Base-by-base conservation (phyloP, 2,888 invertebrate genomes). In the Sylvicola cinctus region DNA sequence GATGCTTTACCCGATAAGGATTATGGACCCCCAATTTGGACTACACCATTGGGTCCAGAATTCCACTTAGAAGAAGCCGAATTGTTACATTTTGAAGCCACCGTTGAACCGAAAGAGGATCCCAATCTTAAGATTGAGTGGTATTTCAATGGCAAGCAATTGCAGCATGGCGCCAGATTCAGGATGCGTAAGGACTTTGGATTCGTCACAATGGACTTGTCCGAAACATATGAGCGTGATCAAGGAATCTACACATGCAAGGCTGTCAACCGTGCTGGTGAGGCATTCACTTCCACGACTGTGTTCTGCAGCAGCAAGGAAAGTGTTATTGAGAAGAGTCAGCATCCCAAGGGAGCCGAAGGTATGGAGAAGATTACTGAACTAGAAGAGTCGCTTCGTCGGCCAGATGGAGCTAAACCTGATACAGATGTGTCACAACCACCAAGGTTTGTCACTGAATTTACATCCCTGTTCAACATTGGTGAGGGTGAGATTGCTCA, bases 401-500 rank as follows among this genome's bases (percentile, higher is more conserved):
- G 66, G 49, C 74, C 74, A 40, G 76, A 76, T 37, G 68, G 69
- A 16, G 68, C 66, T 38, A 62, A 67, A 14, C 63, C 72, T 2
- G 76, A 79, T 39, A 68, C 71, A 30, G 84, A 84, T 41, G 73
- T 72, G 41, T 87, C 85, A 8, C 75, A 80, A 50, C 73, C 88
- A 36, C 90, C 88, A 27, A 74, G 78, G 37, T 88, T 90, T 49
- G 85, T 81, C 5, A 81, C 85, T 1, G 78, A 84, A 50, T 87
- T 87, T 56, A 70, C 78, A 44, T 74, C 84, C 43, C 66, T 88
- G 38, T 62, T 67, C 8, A 84, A 85, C 46, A 66, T 96, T 32
- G 78, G 76, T 28, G 96, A 96, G 61, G 91, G 91, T 37, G 90
- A 96, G 58, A 79, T 91, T 44, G 93, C 93, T 43, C 95, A 96